Base-by-base conservation (phyloP, 1,140 invertebrate species). In the Heterodera schachtii region DNA sequence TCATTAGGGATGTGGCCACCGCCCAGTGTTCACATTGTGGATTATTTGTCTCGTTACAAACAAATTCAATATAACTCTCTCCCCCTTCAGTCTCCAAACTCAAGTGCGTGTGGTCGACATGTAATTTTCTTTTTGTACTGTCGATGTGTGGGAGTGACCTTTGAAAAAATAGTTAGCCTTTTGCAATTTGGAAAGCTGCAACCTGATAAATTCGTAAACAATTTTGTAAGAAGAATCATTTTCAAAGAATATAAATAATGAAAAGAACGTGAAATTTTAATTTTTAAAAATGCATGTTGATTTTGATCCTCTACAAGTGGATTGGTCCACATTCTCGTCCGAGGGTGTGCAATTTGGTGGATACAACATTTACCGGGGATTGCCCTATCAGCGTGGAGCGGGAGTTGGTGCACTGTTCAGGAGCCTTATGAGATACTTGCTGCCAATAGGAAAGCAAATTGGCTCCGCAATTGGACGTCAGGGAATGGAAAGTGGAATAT, bases 211-310 rank as follows among this genome's bases (percentile, higher is more conserved):
- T 0, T 11, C 49, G 49, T 11, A 8, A 52, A 52, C 6, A 1
- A 8, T 52, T 52, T 52, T 52, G 49, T 52, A 11, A 19, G 3
- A 19, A 8, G 44, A 2, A 16, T n/a, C 7, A 73, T 73, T 31
- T 31, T 31, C 31, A 31, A 31, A 47, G n/a, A 19, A 31, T 73
- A 73, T 73, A 73, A 73, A 73, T 73, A 73, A 49, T 6, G 31
- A 31, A 31, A 31, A 31, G 31, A 31, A 31, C 31, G 16, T n/a
- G 0, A 5, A 19, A n/a, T 47, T 47, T n/a, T n/a, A 73, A 47
- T 73, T n/a, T 31, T 31, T 0, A 73, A 73, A 73, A 19, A 73
- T 73, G 71, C 71, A 73, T 73, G 49, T 73, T 73, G 71, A 73
- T 8, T 73, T 73, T 73, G 71, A 73, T 73, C 71, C 71, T 73